Percentiles rank a stretch among this genome's conserved stretches.
phyloP scores from a whole-genome alignment of 2,797 vertebrate species.

The Mus spretus region DNA sequence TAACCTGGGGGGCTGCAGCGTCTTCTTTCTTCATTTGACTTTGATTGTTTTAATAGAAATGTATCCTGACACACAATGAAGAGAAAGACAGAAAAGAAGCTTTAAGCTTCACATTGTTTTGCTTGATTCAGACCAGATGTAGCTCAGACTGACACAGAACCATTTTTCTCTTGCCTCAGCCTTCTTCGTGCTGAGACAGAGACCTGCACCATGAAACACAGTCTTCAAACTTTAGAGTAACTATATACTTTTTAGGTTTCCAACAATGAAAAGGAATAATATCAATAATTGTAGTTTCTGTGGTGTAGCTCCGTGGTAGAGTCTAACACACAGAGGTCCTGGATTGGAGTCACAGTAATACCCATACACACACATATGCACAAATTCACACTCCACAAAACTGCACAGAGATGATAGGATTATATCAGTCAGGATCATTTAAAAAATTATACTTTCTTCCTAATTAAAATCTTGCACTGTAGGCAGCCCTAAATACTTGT shows the following conservation, averaged over 20 bases:
- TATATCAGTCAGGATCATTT: background rate
- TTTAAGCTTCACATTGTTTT: background rate
- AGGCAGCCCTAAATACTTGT: slow-evolving; percentile 18
- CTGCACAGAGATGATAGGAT: background rate
- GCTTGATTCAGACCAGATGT: background rate
- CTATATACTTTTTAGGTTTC: background rate
- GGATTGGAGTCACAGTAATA: background rate
- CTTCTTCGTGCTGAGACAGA: background rate
- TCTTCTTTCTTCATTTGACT: background rate
- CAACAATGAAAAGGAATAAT: background rate
- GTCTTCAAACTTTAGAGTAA: background rate
- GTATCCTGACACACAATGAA: background rate
- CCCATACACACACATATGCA: too few relatives aligned
- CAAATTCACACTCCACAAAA: background rate
- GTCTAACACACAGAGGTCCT: background rate
- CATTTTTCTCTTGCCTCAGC: background rate
- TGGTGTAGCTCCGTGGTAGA: background rate
- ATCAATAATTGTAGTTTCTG: background rate
- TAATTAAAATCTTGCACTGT: slow-evolving; percentile 48
- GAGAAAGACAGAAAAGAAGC: background rate
- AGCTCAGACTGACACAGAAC: background rate
- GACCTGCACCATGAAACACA: background rate
- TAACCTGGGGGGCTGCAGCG: background rate
- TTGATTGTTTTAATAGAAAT: background rate
- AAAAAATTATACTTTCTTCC: background rate